phyloP scores from a whole-genome alignment of 2,888 invertebrate genomes.

The Andricus quercusramuli region DNA sequence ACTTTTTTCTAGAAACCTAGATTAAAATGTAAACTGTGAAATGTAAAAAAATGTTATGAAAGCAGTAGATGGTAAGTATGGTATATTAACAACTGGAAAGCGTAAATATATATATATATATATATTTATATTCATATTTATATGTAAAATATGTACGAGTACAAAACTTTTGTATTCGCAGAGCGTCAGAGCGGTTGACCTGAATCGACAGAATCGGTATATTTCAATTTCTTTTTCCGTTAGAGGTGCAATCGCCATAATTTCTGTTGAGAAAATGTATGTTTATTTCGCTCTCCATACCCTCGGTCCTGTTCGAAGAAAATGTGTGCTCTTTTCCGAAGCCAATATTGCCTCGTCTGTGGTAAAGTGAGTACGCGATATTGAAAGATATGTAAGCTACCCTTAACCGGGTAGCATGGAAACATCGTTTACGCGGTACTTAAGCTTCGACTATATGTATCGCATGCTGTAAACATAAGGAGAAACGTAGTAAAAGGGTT shows the following conservation, averaged over 20 bases:
- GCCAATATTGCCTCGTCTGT: conserved; percentile 47
- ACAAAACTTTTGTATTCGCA: not conserved
- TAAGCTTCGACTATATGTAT: conserved; percentile 40
- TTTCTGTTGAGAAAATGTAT: not conserved
- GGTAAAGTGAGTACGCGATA: conserved; percentile 51
- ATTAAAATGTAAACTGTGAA: too few species aligned
- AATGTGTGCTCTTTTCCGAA: conserved; percentile 5
- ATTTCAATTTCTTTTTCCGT: not conserved
- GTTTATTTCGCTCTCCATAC: not conserved
- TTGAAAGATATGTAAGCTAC: conserved; percentile 48
- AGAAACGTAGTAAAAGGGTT: not conserved
- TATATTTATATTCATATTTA: not conserved
- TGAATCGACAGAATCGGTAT: not conserved
- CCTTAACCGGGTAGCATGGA: conserved; percentile 34
- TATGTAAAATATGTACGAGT: too few species aligned
- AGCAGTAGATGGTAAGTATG: too few species aligned
- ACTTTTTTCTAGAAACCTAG: too few species aligned
- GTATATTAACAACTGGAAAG: too few species aligned
- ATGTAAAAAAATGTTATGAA: too few species aligned
- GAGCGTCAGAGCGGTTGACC: not conserved
- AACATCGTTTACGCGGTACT: conserved; percentile 54
- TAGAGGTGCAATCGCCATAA: not conserved
- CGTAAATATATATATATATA: not conserved
- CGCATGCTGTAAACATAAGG: not conserved
- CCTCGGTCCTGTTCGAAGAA: not conserved